These are phyloP conservation scores for Crossaster papposus DNA, from an alignment of 53 echinoderm and acorn worm species.

Conservation along the genomic window DNA sequence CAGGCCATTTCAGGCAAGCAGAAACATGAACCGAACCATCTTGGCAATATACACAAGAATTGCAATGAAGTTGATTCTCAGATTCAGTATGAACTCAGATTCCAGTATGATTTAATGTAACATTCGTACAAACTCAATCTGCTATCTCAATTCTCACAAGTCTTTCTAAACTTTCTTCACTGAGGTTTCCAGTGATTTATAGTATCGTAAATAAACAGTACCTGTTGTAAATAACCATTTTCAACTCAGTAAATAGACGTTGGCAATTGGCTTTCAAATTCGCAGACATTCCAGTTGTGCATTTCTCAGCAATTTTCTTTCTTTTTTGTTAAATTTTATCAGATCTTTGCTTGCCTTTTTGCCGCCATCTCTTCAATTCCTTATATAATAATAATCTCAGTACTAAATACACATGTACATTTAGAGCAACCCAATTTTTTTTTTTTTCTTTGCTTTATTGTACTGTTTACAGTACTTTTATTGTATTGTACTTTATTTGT, in stretches of 20 bases:
- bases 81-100: too few species aligned
- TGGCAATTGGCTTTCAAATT: conserved; percentile 48
- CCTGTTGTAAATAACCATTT: conserved; percentile 25
- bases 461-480: neutral
- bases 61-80: neutral
- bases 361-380: neutral
- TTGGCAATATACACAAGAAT: neutral
- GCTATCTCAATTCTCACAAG: neutral
- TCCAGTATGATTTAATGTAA: neutral
- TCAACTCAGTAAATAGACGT: conserved; percentile 13
- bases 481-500: too few species aligned
- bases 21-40: too few species aligned
- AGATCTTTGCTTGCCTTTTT: neutral
- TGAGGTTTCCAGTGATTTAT: neutral
- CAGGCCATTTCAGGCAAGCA: too few species aligned
- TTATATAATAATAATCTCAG: neutral
- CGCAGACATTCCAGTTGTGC: conserved; percentile 48
- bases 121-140: neutral
- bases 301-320: neutral
- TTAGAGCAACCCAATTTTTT: neutral
- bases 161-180: conserved; percentile 30
- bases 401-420: too few species aligned
- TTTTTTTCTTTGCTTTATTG: neutral
- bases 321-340: neutral
- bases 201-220: neutral